These are phyloP conservation scores for Gila orcuttii DNA, from an alignment of 2,113 vertebrate genomes.

Conservation along the genomic window DNA sequence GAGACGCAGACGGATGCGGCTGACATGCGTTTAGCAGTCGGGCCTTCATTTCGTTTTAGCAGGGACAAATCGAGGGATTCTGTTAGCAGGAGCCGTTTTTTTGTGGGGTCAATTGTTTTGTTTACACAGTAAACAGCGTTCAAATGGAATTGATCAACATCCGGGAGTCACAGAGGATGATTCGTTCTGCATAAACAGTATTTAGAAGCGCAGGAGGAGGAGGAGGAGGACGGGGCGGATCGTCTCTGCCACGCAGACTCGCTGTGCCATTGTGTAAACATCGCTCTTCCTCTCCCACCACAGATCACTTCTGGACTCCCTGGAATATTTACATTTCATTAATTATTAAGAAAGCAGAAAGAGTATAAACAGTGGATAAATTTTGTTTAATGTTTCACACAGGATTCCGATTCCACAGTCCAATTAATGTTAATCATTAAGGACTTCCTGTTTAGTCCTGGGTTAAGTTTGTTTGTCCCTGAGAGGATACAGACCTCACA, in stretches of 20 bases:
- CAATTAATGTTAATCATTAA: constrained; percentile 91
- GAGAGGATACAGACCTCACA: constrained; percentile 58
- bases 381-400: constrained; percentile 92
- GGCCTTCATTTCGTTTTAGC: constrained; percentile 76
- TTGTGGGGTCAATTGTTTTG: constrained; percentile 70
- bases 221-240: constrained; percentile 72
- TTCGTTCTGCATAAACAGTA: constrained; percentile 94
- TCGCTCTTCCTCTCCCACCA: constrained; percentile 84
- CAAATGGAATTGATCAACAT: constrained; percentile 88
- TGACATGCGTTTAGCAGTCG: constrained; percentile 64
- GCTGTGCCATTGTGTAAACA: constrained; percentile 90
- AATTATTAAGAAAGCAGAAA: constrained; percentile 86
- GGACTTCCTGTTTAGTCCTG: constrained; percentile 88
- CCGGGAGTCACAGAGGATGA: constrained; percentile 80
- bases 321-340: constrained; percentile 95
- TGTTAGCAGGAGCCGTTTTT: constrained; percentile 50
- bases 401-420: constrained; percentile 81
- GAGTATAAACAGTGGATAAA: constrained; percentile 88
- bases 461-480: constrained; percentile 76
- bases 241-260: constrained; percentile 65
- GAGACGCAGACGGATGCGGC: constrained; percentile 64
- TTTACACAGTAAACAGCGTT: constrained; percentile 94
- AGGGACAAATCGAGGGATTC: constrained; percentile 77
- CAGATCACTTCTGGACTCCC: constrained; percentile 83
- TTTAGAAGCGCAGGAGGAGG: constrained; percentile 82